Percentiles rank a stretch among this genome's conserved stretches.
Conservation (phyloP, 2,113 vertebrate species). For the Eubucco bourcierii region DNA sequence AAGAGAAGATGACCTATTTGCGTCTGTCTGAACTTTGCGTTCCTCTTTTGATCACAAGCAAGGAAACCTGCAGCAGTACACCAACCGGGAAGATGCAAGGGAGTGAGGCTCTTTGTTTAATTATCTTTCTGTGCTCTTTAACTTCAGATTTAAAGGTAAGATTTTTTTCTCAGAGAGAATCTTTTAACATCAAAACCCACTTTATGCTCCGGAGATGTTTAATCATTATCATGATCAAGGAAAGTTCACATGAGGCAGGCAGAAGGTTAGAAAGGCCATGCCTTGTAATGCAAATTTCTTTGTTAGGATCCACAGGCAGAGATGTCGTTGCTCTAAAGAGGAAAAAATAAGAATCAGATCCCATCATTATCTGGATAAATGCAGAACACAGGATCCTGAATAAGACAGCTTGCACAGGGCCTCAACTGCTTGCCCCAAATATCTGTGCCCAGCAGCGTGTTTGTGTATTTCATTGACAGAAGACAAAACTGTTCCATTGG, state of each 20-base stretch:
- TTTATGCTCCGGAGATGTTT: not conserved
- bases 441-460: not conserved
- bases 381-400: not conserved
- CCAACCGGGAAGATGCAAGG: not conserved
- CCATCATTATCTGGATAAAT: not conserved
- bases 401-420: not conserved
- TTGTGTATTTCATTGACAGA: not conserved
- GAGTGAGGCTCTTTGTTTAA: not conserved
- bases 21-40: slow-evolving; percentile 21
- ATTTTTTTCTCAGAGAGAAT: not conserved
- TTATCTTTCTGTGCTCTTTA: not conserved
- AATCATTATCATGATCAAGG: slow-evolving; percentile 5
- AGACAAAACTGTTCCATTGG: not conserved
- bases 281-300: slow-evolving; percentile 38
- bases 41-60: slow-evolving; percentile 27
- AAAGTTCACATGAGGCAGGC: not conserved
- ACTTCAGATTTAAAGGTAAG: not conserved
- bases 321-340: not conserved
- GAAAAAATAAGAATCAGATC: not conserved
- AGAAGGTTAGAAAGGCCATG: slow-evolving; percentile 18
- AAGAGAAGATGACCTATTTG: slow-evolving; percentile 33
- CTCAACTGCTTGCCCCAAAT: not conserved
- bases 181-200: not conserved
- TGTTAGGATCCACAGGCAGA: not conserved
- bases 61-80: not conserved